Conservation (phyloP, 2,113 vertebrate species). For the Amblyornis subalaris region DNA sequence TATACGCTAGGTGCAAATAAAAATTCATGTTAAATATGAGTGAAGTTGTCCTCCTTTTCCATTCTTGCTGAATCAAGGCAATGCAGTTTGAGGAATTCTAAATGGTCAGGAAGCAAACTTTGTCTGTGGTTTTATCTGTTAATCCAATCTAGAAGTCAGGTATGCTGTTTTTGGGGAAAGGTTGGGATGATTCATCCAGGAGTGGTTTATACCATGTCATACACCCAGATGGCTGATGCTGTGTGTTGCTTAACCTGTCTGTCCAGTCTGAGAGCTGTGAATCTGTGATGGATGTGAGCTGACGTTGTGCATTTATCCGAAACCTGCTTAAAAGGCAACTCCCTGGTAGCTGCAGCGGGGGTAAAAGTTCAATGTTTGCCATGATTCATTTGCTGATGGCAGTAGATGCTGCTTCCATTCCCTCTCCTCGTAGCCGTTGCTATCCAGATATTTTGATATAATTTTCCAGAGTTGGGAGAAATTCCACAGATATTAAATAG, state of each 20-base stretch:
- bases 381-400: background rate
- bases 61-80: background rate
- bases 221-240: background rate
- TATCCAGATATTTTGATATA: background rate
- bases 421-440: background rate
- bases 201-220: background rate
- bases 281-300: background rate
- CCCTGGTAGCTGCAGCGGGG: accelerated
- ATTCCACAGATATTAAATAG: background rate
- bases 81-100: background rate
- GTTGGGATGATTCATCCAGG: background rate
- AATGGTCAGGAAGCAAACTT: background rate
- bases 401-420: background rate
- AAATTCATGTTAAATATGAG: background rate
- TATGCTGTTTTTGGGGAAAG: background rate
- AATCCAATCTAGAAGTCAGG: background rate
- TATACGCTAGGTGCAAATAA: background rate
- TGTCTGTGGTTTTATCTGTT: background rate
- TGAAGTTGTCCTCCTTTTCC: background rate
- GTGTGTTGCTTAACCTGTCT: background rate
- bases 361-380: background rate
- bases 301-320: background rate
- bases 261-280: background rate
- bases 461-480: background rate
- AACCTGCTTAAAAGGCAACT: background rate